These are phyloP conservation scores for Amiota minor DNA, from an alignment of 2,888 invertebrate species.

Conservation along the genomic window DNA sequence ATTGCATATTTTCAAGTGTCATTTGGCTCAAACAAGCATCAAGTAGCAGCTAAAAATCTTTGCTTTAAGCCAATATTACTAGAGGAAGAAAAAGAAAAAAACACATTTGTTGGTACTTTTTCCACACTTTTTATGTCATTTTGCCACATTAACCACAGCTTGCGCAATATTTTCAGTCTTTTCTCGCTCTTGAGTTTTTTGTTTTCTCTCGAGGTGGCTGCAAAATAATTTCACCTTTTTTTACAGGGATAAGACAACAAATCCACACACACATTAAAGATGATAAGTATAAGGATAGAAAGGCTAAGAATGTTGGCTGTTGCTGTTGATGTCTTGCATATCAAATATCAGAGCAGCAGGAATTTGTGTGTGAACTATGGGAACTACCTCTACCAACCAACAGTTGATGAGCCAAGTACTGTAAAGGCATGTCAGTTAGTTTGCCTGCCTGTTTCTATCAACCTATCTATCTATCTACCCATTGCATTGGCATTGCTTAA, in stretches of 20 bases:
- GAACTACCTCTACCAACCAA: background rate
- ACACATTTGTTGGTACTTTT: no score
- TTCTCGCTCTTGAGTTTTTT: background rate
- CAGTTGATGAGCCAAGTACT: no score
- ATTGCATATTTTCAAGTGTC: constrained; percentile 19
- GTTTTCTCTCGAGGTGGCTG: constrained; percentile 1
- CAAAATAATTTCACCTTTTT: constrained; percentile 24
- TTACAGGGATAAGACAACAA: background rate
- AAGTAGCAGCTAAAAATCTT: background rate
- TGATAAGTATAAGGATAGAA: no score
- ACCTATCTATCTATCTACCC: background rate
- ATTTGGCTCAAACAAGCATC: background rate
- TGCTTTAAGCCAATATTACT: background rate
- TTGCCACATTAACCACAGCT: constrained; percentile 12
- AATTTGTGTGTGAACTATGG: constrained; percentile 30
- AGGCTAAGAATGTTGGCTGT: background rate
- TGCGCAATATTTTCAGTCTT: constrained; percentile 5
- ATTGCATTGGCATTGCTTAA: constrained; percentile 48
- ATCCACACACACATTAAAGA: no score
- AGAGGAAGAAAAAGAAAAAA: background rate
- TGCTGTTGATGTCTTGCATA: constrained; percentile 56
- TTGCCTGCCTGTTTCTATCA: background rate
- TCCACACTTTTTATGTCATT: background rate
- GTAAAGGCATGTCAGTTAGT: no score
- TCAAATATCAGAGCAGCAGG: constrained; percentile 50